Percentiles rank a stretch among this genome's conserved stretches.
Conservation (phyloP, 2,797 vertebrate genomes). For the Sebastes kiyomatsui region DNA sequence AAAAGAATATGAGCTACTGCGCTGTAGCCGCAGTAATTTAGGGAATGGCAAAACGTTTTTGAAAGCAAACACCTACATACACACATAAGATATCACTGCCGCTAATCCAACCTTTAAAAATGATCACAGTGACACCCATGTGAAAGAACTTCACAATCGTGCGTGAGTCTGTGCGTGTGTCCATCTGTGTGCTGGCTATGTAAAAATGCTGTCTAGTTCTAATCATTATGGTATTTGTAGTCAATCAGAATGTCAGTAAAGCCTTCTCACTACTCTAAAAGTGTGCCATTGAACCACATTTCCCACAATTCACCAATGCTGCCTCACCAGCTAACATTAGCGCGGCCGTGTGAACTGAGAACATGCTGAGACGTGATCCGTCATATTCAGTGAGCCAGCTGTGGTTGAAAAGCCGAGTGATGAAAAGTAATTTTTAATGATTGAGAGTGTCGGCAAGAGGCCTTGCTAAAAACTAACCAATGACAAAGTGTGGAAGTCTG, state of each 20-base stretch:
- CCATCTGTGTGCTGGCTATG: too few relatives aligned
- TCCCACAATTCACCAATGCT: constrained; percentile 9
- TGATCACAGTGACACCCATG: not conserved
- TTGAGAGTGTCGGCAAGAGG: constrained; percentile 28
- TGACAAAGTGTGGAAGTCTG: constrained; percentile 3
- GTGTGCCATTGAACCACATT: constrained; percentile 14
- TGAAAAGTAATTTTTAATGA: constrained; percentile 45
- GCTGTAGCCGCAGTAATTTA: not conserved
- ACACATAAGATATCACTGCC: not conserved
- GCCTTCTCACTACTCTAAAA: not conserved
- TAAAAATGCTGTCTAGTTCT: not conserved
- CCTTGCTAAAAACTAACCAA: not conserved
- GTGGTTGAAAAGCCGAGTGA: constrained; percentile 29
- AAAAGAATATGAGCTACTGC: not conserved
- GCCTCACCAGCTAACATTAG: constrained; percentile 26
- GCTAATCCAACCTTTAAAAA: constrained; percentile 9
- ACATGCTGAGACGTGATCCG: constrained; percentile 24
- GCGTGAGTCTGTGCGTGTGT: not conserved
- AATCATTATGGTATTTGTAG: not conserved
- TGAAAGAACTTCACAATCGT: not conserved
- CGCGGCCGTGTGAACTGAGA: constrained; percentile 11
- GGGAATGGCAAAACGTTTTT: not conserved
- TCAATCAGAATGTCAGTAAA: not conserved
- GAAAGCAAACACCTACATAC: not conserved
- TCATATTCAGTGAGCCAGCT: constrained; percentile 41